Percentiles rank a stretch among this genome's conserved stretches.
These are phyloP conservation scores for Eulacestoma nigropectus DNA, from an alignment of 2,113 vertebrate species.

Conservation along the genomic window DNA sequence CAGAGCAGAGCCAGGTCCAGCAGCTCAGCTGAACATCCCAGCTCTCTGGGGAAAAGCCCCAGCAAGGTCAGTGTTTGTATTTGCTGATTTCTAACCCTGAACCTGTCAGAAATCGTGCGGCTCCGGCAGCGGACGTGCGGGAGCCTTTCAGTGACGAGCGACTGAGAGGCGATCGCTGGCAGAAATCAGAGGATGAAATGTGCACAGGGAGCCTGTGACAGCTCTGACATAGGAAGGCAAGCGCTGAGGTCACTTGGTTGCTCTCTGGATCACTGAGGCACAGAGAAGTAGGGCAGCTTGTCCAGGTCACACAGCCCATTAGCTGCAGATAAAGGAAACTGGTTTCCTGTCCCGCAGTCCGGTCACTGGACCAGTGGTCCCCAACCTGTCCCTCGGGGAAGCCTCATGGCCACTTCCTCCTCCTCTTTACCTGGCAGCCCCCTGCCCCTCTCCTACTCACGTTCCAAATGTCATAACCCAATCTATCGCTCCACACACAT, in stretches of 20 bases:
- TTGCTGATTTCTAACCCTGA: neutral
- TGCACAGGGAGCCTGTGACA: neutral
- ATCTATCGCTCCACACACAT: neutral
- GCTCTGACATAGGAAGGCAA: neutral
- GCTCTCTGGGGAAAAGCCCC: neutral
- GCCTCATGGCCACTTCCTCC: neutral
- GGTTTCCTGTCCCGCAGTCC: neutral
- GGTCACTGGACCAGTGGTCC: neutral
- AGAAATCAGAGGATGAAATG: neutral
- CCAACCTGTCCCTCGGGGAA: neutral
- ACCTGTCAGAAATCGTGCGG: accelerated
- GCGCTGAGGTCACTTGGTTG: neutral
- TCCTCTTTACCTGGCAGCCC: neutral
- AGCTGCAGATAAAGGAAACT: neutral
- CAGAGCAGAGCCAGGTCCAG: neutral
- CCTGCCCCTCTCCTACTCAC: neutral
- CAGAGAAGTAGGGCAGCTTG: constrained; percentile 24
- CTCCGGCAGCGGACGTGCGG: neutral
- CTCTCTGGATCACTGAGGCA: neutral
- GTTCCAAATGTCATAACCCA: neutral
- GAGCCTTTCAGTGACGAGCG: accelerated
- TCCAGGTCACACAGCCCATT: neutral
- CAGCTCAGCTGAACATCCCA: neutral
- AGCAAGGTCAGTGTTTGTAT: neutral
- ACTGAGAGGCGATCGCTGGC: neutral